phyloP scores from a whole-genome alignment of 2,113 vertebrate species.

The Mola mola region DNA sequence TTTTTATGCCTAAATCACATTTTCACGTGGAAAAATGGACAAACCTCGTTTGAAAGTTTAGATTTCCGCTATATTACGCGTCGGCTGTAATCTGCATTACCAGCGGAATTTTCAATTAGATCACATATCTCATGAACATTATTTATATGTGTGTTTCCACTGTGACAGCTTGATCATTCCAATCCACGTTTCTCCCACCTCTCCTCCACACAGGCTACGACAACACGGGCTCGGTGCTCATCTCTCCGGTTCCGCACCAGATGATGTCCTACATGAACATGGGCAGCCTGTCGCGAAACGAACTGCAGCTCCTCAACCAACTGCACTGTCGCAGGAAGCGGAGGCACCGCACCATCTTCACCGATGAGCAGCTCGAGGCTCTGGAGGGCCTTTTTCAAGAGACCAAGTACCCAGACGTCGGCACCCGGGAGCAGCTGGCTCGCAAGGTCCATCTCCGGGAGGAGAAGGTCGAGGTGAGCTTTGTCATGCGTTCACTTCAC shows the following conservation, averaged over 20 bases:
- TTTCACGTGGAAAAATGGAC: no score
- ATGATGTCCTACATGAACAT: constrained; percentile 98
- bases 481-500: no score
- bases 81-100: no score
- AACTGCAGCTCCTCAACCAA: constrained; percentile 96
- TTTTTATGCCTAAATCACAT: no score
- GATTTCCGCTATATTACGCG: no score
- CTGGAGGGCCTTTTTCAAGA: constrained; percentile 97
- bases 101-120: no score
- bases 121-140: no score
- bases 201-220: constrained; percentile 93
- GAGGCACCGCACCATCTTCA: constrained; percentile 96
- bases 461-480: constrained; percentile 94
- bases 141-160: not conserved
- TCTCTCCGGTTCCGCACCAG: constrained; percentile 94
- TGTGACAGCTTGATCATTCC: not conserved
- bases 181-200: no score
- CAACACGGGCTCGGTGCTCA: constrained; percentile 89
- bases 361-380: constrained; percentile 97
- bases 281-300: constrained; percentile 93
- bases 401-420: constrained; percentile 98
- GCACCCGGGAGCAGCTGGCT: constrained; percentile 95
- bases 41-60: no score
- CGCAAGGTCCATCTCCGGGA: constrained; percentile 96
- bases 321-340: constrained; percentile 95